A percentile compares a stretch with the other conserved stretches of the same genome.
phyloP scores from a whole-genome alignment of 2,797 vertebrate genomes.

The Hemibagrus guttatus region DNA sequence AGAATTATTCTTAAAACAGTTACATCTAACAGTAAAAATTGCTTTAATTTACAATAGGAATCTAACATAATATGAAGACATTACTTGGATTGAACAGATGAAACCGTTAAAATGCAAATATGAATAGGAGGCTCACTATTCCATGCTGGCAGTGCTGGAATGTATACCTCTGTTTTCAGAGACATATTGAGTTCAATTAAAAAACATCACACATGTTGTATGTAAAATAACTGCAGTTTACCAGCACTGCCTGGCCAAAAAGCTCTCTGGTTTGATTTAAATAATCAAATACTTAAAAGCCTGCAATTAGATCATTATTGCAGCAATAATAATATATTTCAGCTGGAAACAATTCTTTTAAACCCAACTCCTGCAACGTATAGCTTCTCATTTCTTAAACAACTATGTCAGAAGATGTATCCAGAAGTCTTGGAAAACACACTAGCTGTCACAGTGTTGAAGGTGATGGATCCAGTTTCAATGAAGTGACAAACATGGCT shows the following conservation, averaged over 20 bases:
- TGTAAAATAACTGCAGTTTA: neutral
- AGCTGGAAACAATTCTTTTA: neutral
- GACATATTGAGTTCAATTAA: neutral
- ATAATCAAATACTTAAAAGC: neutral
- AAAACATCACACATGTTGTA: neutral
- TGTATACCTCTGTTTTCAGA: neutral
- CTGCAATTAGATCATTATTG: neutral
- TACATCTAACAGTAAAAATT: neutral
- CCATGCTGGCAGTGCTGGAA: neutral
- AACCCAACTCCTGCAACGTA: neutral
- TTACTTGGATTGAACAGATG: neutral
- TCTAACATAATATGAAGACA: neutral
- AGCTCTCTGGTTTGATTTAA: too few relatives aligned
- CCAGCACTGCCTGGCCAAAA: neutral
- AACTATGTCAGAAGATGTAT: neutral
- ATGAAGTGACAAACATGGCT: too few relatives aligned
- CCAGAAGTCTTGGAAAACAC: neutral
- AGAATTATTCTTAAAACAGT: slow-evolving; percentile 23
- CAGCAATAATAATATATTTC: neutral
- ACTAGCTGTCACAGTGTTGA: too few relatives aligned
- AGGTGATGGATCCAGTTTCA: too few relatives aligned
- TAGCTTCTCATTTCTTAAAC: neutral
- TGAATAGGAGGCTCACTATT: neutral
- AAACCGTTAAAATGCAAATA: neutral
- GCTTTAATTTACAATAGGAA: neutral